Conservation (phyloP, 2,113 vertebrate species). For the Formicarius rufipectus region DNA sequence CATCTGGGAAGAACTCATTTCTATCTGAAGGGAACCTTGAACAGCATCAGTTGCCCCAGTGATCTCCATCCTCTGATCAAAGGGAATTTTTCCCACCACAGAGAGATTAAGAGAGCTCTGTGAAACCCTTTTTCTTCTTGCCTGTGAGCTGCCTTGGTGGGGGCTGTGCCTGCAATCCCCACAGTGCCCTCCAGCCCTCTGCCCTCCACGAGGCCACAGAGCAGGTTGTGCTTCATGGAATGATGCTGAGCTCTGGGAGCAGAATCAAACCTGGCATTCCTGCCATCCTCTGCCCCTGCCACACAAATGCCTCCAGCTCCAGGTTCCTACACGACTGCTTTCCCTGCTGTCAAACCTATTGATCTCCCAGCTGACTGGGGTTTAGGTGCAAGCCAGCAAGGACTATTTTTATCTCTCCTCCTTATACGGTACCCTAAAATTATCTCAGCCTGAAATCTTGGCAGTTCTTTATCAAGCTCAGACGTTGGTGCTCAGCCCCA, state of each 20-base stretch:
- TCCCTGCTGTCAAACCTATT: neutral
- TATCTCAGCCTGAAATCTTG: conserved; percentile 37
- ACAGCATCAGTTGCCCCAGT: neutral
- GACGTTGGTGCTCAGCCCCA: neutral
- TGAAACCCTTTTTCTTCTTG: neutral
- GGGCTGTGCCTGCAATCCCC: neutral
- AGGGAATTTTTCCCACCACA: neutral
- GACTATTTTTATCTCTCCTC: conserved; percentile 65
- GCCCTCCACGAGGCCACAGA: neutral
- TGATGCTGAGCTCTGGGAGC: neutral
- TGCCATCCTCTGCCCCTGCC: neutral
- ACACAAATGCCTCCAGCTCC: neutral
- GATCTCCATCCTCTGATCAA: neutral
- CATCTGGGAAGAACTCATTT: neutral
- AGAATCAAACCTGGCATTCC: neutral
- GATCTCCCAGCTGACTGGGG: conserved; percentile 6
- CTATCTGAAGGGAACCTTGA: neutral
- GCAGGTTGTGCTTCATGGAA: neutral
- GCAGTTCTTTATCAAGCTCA: conserved; percentile 9
- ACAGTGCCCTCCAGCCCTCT: neutral
- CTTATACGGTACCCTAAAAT: conserved; percentile 65
- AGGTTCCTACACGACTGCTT: neutral
- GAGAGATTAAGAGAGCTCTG: neutral
- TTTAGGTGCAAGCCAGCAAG: neutral
- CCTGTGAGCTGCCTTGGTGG: neutral